Percentiles rank a stretch among this genome's conserved stretches.
phyloP scores from a whole-genome alignment of 2,888 invertebrate species.

The Tridacna crocea region DNA sequence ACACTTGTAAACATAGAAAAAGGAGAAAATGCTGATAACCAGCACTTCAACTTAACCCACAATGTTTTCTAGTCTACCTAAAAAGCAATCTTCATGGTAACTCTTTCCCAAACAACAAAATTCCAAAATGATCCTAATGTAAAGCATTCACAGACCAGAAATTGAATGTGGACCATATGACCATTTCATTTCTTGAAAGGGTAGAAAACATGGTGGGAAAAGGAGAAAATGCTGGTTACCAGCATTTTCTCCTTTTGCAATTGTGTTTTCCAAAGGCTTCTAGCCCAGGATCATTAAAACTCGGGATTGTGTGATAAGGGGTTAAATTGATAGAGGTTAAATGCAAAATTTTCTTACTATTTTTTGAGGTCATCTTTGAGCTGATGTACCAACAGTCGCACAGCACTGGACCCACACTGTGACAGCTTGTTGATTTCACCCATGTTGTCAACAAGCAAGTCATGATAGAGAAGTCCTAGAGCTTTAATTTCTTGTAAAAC shows the following conservation, averaged over 20 bases:
- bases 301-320: too few relatives aligned
- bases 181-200: too few relatives aligned
- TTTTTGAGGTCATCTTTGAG: slow-evolving; percentile 82
- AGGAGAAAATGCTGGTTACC: not conserved
- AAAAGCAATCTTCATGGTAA: not conserved
- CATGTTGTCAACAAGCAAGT: slow-evolving; percentile 91
- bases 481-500: slow-evolving; percentile 92
- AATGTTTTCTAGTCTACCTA: too few relatives aligned
- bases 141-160: too few relatives aligned
- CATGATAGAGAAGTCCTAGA: slow-evolving; percentile 92
- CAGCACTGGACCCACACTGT: slow-evolving; percentile 81
- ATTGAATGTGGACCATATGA: too few relatives aligned
- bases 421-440: slow-evolving; percentile 89
- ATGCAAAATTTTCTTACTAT: slow-evolving; percentile 64
- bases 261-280: too few relatives aligned
- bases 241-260: too few relatives aligned
- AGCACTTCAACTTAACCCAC: not conserved
- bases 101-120: not conserved
- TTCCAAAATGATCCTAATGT: too few relatives aligned
- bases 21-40: not conserved
- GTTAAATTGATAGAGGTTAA: too few relatives aligned
- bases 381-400: slow-evolving; percentile 84
- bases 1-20: not conserved
- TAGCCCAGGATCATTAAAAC: too few relatives aligned
- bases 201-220: not conserved